Percentiles rank a stretch among this genome's conserved stretches.
These are phyloP conservation scores for Geococcyx californianus DNA, from an alignment of 2,113 vertebrate genomes.

Conservation along the genomic window DNA sequence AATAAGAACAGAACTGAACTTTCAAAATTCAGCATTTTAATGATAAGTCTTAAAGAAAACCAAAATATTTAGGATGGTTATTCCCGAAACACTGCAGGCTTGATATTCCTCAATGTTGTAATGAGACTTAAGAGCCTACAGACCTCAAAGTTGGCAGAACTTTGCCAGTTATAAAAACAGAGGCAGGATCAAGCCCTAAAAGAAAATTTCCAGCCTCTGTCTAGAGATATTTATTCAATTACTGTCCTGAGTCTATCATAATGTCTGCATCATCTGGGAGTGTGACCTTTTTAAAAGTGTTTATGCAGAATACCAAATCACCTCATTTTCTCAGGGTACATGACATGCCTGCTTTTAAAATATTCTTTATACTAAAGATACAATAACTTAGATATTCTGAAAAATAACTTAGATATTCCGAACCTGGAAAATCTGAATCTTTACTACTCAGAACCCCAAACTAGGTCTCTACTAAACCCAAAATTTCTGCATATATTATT, in stretches of 20 bases:
- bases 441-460: neutral
- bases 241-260: neutral
- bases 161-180: neutral
- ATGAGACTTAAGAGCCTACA: neutral
- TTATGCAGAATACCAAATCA: neutral
- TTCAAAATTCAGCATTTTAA: neutral
- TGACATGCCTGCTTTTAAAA: neutral
- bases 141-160: neutral
- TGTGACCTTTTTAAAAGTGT: neutral
- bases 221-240: neutral
- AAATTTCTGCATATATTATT: neutral
- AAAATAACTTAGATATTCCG: neutral
- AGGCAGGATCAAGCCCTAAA: neutral
- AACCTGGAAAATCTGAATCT: neutral
- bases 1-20: neutral
- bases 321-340: neutral
- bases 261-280: neutral
- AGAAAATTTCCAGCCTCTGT: neutral
- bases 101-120: neutral
- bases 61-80: neutral
- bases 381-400: neutral
- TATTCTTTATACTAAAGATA: neutral
- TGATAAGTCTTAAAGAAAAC: neutral
- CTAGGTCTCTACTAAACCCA: neutral
- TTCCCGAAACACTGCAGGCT: neutral